Conservation (phyloP, 1,140 invertebrate genomes). For the Penaeus vannamei region DNA sequence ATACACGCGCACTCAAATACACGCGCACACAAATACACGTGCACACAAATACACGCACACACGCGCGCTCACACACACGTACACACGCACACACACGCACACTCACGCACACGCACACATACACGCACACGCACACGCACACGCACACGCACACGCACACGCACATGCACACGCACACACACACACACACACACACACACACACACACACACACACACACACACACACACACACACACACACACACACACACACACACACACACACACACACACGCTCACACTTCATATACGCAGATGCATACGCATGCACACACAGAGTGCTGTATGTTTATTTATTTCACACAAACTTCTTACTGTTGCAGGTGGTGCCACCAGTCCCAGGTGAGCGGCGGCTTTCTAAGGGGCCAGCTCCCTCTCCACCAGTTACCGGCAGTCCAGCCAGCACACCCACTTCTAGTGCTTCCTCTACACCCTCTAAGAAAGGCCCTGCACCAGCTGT, state of each 20-base stretch:
- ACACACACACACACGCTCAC: not conserved
- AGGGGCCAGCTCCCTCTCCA: slow-evolving; percentile 67
- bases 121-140: too few relatives aligned
- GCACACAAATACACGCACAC: too few relatives aligned
- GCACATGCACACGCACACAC: too few relatives aligned
- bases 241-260: not conserved
- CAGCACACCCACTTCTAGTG: slow-evolving; percentile 55
- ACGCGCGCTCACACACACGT: too few relatives aligned
- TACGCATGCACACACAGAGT: not conserved
- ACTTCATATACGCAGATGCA: not conserved
- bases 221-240: not conserved
- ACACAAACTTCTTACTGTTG: not conserved
- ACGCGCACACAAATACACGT: too few relatives aligned
- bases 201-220: not conserved
- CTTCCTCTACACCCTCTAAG: slow-evolving; percentile 61
- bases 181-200: not conserved
- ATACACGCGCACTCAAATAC: too few relatives aligned
- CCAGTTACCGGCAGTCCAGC: slow-evolving; percentile 52
- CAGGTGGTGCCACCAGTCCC: slow-evolving; percentile 54
- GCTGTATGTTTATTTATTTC: not conserved
- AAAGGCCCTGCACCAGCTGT: slow-evolving; percentile 68
- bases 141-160: too few relatives aligned
- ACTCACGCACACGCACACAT: too few relatives aligned
- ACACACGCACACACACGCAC: too few relatives aligned
- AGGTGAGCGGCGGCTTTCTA: slow-evolving; percentile 63